A percentile compares a stretch with the other conserved stretches of the same genome.
These are phyloP conservation scores for Macrotrachela quadricornifera DNA, from an alignment of 1,140 invertebrate genomes.

Conservation along the genomic window DNA sequence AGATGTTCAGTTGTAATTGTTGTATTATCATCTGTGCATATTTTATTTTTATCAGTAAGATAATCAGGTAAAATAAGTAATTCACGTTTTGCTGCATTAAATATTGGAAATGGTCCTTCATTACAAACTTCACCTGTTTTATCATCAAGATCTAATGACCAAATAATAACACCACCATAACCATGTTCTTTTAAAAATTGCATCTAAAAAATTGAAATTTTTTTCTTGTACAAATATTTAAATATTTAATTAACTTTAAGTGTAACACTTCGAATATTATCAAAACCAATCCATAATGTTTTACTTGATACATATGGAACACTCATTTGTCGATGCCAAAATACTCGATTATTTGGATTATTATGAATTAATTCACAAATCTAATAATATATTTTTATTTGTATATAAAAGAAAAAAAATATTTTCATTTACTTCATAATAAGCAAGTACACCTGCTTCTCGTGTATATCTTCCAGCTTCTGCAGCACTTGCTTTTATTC, in stretches of 20 bases:
- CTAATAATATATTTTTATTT: constrained; percentile 5
- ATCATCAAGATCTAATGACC: constrained; percentile 15
- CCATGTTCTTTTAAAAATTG: not conserved
- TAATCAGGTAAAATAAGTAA: no score
- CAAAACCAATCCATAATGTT: constrained; percentile 80
- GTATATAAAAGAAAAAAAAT: not conserved
- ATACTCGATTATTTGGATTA: not conserved
- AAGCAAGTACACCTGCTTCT: constrained; percentile 73
- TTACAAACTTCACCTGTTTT: constrained; percentile 42
- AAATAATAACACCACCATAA: not conserved
- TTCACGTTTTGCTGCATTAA: constrained; percentile 18
- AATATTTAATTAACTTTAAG: constrained; percentile 44
- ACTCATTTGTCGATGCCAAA: constrained; percentile 40
- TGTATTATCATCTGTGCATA: no score
- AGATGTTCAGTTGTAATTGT: no score
- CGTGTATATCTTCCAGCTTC: constrained; percentile 14
- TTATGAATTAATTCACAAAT: constrained; percentile 34
- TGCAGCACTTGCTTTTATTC: constrained; percentile 7
- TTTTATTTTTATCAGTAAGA: no score
- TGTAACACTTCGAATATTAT: constrained; percentile 59
- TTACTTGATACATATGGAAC: constrained; percentile 63
- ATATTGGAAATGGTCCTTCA: constrained; percentile 58
- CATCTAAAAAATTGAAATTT: constrained; percentile 1
- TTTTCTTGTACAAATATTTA: not conserved
- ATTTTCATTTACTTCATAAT: constrained; percentile 55